A percentile compares a stretch with the other conserved stretches of the same genome.
Evolutionary conservation across 2,797 vertebrate species (phyloP).

Genomic region (Epinephelus malabaricus): DNA sequence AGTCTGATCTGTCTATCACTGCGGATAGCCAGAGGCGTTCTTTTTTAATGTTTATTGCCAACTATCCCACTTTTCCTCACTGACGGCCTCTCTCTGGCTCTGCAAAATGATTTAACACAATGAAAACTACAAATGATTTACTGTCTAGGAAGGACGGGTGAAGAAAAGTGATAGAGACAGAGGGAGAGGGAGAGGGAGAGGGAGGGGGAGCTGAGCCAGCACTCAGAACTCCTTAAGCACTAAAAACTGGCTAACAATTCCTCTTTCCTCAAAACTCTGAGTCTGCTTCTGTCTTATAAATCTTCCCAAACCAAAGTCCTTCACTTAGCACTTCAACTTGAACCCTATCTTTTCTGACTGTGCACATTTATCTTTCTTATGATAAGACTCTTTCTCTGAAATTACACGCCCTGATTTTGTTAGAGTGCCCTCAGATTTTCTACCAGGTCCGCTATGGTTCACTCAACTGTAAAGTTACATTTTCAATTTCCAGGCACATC

Average conservation of each 20-base stretch:
- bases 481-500: conserved; percentile 2
- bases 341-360: background rate
- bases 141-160: conserved; percentile 14
- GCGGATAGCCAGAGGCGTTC: conserved; percentile 22
- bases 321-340: background rate
- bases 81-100: conserved; percentile 14
- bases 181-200: background rate
- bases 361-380: background rate
- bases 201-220: conserved; percentile 40
- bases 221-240: conserved; percentile 17
- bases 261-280: conserved; percentile 1
- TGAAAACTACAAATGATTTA: conserved; percentile 38
- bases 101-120: conserved; percentile 30
- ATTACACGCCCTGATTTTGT: background rate
- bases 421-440: background rate
- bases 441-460: background rate
- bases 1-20: conserved; percentile 41
- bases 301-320: background rate
- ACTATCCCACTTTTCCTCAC: conserved; percentile 13
- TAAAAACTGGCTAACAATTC: conserved; percentile 18
- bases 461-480: conserved; percentile 1
- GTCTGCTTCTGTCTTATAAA: background rate
- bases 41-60: conserved; percentile 36
- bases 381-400: background rate
- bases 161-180: conserved; percentile 18